These are phyloP conservation scores for Malurus leucopterus DNA, from an alignment of 2,797 vertebrate genomes.

Conservation along the genomic window DNA sequence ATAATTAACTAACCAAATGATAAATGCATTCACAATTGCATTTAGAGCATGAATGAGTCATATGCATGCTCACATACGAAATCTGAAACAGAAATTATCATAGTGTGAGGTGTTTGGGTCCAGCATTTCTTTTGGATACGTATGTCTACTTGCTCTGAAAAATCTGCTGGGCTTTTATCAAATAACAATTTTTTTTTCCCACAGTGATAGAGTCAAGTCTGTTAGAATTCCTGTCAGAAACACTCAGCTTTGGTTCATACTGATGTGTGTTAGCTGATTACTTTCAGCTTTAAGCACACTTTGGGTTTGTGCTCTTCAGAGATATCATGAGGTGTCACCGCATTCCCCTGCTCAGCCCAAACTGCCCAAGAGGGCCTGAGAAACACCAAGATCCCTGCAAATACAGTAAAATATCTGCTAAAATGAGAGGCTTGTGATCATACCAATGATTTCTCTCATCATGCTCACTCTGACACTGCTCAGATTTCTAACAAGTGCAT, in stretches of 20 bases:
- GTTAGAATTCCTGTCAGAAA: constrained; percentile 40
- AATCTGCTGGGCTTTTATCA: background rate
- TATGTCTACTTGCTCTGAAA: background rate
- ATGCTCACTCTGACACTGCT: background rate
- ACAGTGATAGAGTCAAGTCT: background rate
- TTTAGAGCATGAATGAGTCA: background rate
- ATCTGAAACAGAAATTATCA: background rate
- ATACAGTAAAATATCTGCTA: background rate
- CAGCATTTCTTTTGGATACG: background rate
- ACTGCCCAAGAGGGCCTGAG: background rate
- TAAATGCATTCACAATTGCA: background rate
- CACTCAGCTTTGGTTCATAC: background rate
- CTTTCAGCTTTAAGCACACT: background rate
- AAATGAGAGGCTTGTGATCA: background rate
- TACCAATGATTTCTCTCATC: background rate
- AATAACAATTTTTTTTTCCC: background rate
- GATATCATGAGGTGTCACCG: background rate
- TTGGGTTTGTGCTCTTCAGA: background rate
- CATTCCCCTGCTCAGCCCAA: background rate
- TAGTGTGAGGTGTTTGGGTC: background rate
- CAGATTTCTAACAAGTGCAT: background rate
- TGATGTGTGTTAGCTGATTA: background rate
- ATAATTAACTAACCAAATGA: background rate
- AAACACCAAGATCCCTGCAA: background rate
- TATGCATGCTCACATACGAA: background rate